These are phyloP conservation scores for Sabellastarte sp. DNA, from an alignment of 2,888 invertebrate genomes.

Conservation along the genomic window DNA sequence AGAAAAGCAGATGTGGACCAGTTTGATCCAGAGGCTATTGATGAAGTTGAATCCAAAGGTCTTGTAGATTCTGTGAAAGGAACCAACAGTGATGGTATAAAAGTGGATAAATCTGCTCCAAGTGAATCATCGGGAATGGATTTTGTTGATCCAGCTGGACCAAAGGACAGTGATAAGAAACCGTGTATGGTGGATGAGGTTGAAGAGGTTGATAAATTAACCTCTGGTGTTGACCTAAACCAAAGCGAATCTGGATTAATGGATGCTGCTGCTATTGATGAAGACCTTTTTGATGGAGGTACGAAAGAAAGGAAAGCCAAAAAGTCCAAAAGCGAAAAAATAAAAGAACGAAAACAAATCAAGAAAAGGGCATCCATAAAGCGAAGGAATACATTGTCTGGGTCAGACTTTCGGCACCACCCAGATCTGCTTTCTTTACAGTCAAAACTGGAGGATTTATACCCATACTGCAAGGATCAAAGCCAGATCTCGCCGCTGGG, in stretches of 20 bases:
- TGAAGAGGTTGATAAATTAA: neutral
- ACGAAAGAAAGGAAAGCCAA: neutral
- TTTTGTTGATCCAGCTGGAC: neutral
- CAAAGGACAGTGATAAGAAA: too few species aligned
- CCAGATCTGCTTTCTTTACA: slow-evolving; percentile 7
- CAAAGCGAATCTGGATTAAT: neutral
- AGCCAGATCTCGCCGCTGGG: slow-evolving; percentile 1
- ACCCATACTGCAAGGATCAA: slow-evolving; percentile 10
- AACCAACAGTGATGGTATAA: too few species aligned
- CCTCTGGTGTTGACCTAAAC: neutral
- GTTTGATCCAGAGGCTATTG: neutral
- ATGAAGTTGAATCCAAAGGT: neutral
- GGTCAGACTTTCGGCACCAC: neutral
- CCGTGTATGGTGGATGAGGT: too few species aligned
- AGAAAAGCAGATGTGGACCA: neutral
- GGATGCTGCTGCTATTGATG: neutral
- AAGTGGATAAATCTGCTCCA: too few species aligned
- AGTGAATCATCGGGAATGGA: too few species aligned
- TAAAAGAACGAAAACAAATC: too few species aligned
- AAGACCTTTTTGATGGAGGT: too few species aligned
- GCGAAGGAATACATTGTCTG: neutral
- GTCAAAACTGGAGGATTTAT: neutral
- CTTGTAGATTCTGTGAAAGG: neutral
- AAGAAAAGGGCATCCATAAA: neutral
- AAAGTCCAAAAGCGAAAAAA: neutral